phyloP scores from a whole-genome alignment of 2,888 invertebrate species.

The Andrena bicolor region DNA sequence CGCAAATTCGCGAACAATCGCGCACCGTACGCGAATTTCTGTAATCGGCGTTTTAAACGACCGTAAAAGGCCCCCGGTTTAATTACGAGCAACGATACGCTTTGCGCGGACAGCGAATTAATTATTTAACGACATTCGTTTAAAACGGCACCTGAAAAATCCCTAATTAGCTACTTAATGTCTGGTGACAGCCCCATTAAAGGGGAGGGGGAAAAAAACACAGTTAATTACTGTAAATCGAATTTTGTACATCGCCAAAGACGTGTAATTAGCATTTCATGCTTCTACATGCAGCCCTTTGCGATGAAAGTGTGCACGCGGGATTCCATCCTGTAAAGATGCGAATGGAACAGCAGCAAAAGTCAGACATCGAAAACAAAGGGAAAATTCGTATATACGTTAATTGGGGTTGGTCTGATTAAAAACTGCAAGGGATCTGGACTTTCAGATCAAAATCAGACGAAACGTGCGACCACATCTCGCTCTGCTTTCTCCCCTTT shows the following conservation, averaged over 20 bases:
- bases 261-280: constrained; percentile 36
- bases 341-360: neutral
- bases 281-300: constrained; percentile 4
- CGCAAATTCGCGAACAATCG: constrained; percentile 30
- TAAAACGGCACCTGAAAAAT: constrained; percentile 34
- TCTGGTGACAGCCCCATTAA: constrained; percentile 25
- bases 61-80: constrained; percentile 47
- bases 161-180: constrained; percentile 56
- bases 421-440: constrained; percentile 68
- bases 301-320: constrained; percentile 12
- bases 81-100: constrained; percentile 47
- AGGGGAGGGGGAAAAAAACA: constrained; percentile 20
- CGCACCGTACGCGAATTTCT: constrained; percentile 33
- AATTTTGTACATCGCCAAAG: constrained; percentile 35
- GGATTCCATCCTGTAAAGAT: neutral
- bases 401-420: constrained; percentile 19
- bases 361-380: neutral
- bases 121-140: constrained; percentile 44
- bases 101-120: constrained; percentile 43
- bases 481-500: constrained; percentile 77
- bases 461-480: constrained; percentile 76
- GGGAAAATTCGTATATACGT: neutral
- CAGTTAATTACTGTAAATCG: constrained; percentile 39
- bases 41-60: constrained; percentile 49
- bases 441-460: constrained; percentile 48